Conservation (phyloP, 2,888 invertebrate species). For the Cantharis rustica region DNA sequence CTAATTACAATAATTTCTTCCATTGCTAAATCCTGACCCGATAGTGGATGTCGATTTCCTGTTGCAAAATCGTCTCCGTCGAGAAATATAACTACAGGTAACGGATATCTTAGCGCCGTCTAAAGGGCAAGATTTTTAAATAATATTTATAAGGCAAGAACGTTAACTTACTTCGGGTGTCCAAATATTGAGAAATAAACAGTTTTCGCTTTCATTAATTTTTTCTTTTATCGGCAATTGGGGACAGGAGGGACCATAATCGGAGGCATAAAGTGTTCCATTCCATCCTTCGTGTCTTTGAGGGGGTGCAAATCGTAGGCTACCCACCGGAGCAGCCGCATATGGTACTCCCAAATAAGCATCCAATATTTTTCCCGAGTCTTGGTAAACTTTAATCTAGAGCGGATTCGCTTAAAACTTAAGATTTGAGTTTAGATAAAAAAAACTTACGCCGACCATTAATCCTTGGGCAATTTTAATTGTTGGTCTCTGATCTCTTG, state of each 20-base stretch:
- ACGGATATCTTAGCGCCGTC: constrained; percentile 52
- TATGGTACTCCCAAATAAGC: constrained; percentile 81
- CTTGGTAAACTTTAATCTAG: constrained; percentile 70
- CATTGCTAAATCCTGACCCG: constrained; percentile 74
- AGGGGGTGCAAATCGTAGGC: constrained; percentile 75
- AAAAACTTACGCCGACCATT: constrained; percentile 62
- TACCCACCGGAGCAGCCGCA: constrained; percentile 76
- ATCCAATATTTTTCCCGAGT: constrained; percentile 66
- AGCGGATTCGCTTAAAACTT: constrained; percentile 31
- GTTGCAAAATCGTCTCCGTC: constrained; percentile 67
- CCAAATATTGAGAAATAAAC: constrained; percentile 91
- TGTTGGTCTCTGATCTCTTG: constrained; percentile 50
- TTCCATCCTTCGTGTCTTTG: constrained; percentile 74
- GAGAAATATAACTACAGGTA: constrained; percentile 73
- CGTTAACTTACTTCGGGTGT: constrained; percentile 71
- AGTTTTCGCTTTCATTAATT: constrained; percentile 70
- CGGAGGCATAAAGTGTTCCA: constrained; percentile 70
- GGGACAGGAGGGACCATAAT: constrained; percentile 72
- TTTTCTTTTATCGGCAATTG: constrained; percentile 57
- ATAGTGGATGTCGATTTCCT: constrained; percentile 57
- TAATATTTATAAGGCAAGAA: background rate
- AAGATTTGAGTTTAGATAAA: background rate
- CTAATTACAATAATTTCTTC: constrained; percentile 74
- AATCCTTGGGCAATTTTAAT: constrained; percentile 63
- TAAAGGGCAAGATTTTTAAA: constrained; percentile 26